Percentiles rank a stretch among this genome's conserved stretches.
Conservation (phyloP, 1,140 invertebrate species). For the Aphelinus atriplicis region DNA sequence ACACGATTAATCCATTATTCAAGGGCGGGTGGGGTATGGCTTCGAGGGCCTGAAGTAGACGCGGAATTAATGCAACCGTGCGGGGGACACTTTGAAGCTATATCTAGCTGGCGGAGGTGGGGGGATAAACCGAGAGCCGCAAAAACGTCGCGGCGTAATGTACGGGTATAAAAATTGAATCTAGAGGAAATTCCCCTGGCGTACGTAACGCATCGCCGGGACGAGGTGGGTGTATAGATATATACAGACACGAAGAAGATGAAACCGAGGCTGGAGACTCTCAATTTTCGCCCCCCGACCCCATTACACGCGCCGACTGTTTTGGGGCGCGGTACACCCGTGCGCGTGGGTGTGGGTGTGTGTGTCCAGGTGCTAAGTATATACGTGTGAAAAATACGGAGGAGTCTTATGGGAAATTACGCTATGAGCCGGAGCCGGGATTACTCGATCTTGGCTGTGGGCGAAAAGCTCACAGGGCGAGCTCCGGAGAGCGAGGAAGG, state of each 20-base stretch:
- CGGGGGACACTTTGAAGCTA: too few relatives aligned
- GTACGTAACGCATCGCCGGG: too few relatives aligned
- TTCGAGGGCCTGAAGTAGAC: not conserved
- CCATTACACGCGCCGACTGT: too few relatives aligned
- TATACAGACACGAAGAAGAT: too few relatives aligned
- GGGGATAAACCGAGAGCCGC: not conserved
- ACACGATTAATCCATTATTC: slow-evolving; percentile 39
- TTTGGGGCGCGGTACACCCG: too few relatives aligned
- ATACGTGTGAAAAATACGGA: too few relatives aligned
- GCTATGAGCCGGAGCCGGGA: slow-evolving; percentile 45
- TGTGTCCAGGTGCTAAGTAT: too few relatives aligned
- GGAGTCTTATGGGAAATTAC: slow-evolving; percentile 58
- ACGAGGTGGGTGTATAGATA: too few relatives aligned
- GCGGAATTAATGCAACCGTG: not conserved
- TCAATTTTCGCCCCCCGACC: too few relatives aligned
- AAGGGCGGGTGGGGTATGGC: not conserved
- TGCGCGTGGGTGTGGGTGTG: not conserved
- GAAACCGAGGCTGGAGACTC: too few relatives aligned
- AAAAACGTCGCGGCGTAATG: not conserved
- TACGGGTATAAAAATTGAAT: not conserved
- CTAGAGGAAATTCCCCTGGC: too few relatives aligned
- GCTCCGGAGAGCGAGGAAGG: not conserved
- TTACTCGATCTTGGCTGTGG: slow-evolving; percentile 22
- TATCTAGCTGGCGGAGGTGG: not conserved
- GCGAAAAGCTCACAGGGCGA: slow-evolving; percentile 22